phyloP scores from a whole-genome alignment of 2,113 vertebrate species.

The Charadrius vociferus region DNA sequence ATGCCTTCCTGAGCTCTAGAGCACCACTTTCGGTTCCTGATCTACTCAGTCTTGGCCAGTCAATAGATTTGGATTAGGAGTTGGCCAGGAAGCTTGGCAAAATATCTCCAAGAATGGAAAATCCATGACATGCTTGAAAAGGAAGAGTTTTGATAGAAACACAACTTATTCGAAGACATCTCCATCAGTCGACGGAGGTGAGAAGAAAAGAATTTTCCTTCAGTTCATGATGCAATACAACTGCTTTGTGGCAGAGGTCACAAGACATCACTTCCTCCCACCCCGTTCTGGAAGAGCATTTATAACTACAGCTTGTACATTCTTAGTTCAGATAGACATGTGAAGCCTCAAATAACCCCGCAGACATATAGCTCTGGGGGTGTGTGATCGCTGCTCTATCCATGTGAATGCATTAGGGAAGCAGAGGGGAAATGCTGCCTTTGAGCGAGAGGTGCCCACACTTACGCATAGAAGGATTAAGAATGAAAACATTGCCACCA shows the following conservation, averaged over 20 bases:
- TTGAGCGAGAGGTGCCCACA: background rate
- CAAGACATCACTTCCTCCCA: background rate
- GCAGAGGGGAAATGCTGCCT: background rate
- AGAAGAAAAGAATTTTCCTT: background rate
- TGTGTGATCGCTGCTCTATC: background rate
- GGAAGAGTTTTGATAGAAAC: background rate
- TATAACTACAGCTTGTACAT: background rate
- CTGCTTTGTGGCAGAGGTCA: background rate
- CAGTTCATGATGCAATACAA: background rate
- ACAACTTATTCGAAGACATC: fast-evolving
- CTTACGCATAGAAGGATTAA: background rate
- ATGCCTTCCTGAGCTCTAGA: background rate
- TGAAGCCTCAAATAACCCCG: fast-evolving
- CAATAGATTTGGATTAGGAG: background rate
- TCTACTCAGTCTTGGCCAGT: background rate
- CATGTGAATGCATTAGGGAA: background rate
- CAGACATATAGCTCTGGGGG: background rate
- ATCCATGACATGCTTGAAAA: background rate
- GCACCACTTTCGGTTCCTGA: background rate
- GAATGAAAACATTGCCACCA: background rate
- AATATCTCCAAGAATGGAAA: background rate
- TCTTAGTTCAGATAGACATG: background rate
- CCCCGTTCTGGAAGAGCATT: background rate
- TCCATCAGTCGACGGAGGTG: background rate
- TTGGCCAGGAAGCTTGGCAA: background rate